phyloP scores from a whole-genome alignment of 2,113 vertebrate genomes.

The Alethe diademata region DNA sequence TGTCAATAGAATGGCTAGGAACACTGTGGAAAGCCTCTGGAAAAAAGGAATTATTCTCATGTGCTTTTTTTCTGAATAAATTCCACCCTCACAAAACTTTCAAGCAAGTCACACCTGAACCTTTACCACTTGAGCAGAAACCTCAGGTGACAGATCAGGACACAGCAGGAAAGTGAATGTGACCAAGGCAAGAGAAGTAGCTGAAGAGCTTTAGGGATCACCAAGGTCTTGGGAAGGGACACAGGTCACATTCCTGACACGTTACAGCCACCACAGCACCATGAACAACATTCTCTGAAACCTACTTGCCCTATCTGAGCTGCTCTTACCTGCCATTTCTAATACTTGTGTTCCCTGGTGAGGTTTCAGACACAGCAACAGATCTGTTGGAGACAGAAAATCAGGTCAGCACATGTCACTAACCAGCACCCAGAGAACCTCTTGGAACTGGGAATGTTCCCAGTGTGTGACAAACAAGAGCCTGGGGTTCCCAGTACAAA shows the following conservation, averaged over 20 bases:
- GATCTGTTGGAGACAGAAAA: not conserved
- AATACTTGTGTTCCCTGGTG: not conserved
- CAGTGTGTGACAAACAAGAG: not conserved
- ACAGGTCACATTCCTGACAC: not conserved
- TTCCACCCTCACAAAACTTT: not conserved
- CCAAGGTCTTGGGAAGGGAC: not conserved
- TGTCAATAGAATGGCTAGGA: not conserved
- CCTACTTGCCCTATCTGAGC: accelerated
- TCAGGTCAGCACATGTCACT: not conserved
- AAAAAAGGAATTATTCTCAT: not conserved
- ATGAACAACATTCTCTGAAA: not conserved
- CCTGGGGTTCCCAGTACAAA: not conserved
- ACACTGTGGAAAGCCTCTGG: not conserved
- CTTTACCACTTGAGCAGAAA: not conserved
- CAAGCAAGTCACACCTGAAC: not conserved
- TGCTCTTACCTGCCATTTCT: constrained; percentile 65
- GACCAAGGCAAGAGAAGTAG: not conserved
- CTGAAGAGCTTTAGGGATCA: not conserved
- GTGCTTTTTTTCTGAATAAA: not conserved
- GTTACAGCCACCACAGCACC: not conserved
- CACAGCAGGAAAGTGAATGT: not conserved
- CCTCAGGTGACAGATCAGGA: not conserved
- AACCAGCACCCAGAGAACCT: not conserved
- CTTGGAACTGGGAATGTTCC: not conserved
- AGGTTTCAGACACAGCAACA: not conserved